Evolutionary conservation across 2,113 vertebrate species (phyloP).

Genomic region (Platanista minor): DNA sequence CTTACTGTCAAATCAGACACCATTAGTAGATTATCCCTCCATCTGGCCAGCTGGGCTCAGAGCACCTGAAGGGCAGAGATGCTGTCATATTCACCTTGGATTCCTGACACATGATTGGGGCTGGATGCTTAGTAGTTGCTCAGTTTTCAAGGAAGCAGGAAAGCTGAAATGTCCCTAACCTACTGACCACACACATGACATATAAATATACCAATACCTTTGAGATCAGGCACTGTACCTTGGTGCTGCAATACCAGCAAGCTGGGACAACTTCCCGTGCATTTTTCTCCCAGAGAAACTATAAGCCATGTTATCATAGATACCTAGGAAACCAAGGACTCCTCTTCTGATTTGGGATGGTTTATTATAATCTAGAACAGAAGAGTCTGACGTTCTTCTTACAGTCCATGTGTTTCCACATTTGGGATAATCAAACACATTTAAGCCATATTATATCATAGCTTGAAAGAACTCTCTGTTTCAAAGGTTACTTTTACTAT

Average conservation of each 20-base stretch:
- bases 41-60: not conserved
- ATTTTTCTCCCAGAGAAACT: not conserved
- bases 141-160: not conserved
- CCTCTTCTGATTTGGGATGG: not conserved
- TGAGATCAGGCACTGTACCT: not conserved
- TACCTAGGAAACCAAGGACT: not conserved
- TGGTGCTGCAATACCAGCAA: not conserved
- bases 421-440: not conserved
- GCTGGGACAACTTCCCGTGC: not conserved
- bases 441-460: not conserved
- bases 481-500: conserved; percentile 29
- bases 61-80: not conserved
- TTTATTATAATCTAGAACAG: not conserved
- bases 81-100: not conserved
- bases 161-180: not conserved
- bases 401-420: not conserved
- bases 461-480: not conserved
- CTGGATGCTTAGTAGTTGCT: not conserved
- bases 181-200: not conserved
- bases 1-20: not conserved
- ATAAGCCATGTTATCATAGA: not conserved
- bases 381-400: not conserved
- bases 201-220: not conserved
- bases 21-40: not conserved
- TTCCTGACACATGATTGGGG: not conserved